phyloP scores from a whole-genome alignment of 1,140 invertebrate genomes.

The Brachystomella parvula region DNA sequence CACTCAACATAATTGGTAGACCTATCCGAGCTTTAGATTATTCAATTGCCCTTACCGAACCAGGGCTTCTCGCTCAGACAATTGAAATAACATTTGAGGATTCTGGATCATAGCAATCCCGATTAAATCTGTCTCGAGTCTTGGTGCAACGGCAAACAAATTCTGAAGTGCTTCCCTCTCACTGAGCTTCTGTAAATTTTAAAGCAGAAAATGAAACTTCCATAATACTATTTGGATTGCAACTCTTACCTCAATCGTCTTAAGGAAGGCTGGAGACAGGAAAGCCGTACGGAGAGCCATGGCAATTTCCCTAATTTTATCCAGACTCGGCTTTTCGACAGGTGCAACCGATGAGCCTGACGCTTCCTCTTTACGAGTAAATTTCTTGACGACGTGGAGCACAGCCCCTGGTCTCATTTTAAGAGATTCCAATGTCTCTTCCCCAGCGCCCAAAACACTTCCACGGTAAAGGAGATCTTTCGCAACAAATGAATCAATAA shows the following conservation, averaged over 20 bases:
- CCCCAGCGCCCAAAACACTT: background rate
- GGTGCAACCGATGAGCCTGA: too few relatives aligned
- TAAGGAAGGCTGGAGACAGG: slow-evolving; percentile 9
- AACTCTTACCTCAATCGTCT: slow-evolving; percentile 17
- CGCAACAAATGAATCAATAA: too few relatives aligned
- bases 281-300: slow-evolving; percentile 24
- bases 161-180: slow-evolving; percentile 17
- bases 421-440: background rate
- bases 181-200: slow-evolving; percentile 5
- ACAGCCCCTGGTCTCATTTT: background rate
- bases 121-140: slow-evolving; percentile 18
- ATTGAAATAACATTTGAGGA: slow-evolving; percentile 17
- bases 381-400: background rate
- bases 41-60: background rate
- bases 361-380: background rate
- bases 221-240: background rate
- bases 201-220: background rate
- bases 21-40: too few relatives aligned
- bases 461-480: background rate
- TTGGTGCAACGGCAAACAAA: slow-evolving; percentile 19
- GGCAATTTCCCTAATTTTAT: background rate
- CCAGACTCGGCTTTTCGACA: background rate
- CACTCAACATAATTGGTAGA: too few relatives aligned
- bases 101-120: slow-evolving; percentile 23
- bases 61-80: slow-evolving; percentile 12